These are phyloP conservation scores for Callaeas wilsoni DNA, from an alignment of 2,113 vertebrate species.

Conservation along the genomic window DNA sequence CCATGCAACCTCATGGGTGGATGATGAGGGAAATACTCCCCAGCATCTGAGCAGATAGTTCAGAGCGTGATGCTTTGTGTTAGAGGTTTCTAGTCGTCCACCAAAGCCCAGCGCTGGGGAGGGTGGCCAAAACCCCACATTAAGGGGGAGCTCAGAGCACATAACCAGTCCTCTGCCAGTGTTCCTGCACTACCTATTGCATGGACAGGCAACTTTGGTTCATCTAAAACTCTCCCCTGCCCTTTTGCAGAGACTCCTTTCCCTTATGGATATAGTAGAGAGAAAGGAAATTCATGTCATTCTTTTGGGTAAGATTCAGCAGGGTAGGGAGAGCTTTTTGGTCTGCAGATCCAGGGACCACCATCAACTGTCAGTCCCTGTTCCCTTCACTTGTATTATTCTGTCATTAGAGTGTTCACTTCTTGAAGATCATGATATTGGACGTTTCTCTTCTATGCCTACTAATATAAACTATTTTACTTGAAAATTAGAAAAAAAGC, in stretches of 20 bases:
- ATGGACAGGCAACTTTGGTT: not conserved
- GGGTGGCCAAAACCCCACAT: rapidly evolving
- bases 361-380: rapidly evolving
- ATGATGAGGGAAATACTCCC: not conserved
- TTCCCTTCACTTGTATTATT: not conserved
- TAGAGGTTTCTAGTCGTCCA: not conserved
- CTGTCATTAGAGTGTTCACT: not conserved
- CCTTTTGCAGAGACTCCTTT: not conserved
- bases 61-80: not conserved
- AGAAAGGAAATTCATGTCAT: not conserved
- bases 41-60: not conserved
- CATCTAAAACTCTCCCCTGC: not conserved
- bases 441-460: not conserved
- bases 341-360: not conserved
- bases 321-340: not conserved
- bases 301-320: not conserved
- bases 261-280: not conserved
- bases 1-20: not conserved
- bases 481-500: not conserved
- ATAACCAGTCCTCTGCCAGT: not conserved
- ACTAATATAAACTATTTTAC: not conserved
- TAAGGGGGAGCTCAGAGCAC: not conserved
- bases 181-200: not conserved
- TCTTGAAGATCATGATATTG: not conserved
- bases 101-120: not conserved